Evolutionary conservation across 2,797 vertebrate genomes (phyloP).

Genomic region (Takifugu ocellatus): DNA sequence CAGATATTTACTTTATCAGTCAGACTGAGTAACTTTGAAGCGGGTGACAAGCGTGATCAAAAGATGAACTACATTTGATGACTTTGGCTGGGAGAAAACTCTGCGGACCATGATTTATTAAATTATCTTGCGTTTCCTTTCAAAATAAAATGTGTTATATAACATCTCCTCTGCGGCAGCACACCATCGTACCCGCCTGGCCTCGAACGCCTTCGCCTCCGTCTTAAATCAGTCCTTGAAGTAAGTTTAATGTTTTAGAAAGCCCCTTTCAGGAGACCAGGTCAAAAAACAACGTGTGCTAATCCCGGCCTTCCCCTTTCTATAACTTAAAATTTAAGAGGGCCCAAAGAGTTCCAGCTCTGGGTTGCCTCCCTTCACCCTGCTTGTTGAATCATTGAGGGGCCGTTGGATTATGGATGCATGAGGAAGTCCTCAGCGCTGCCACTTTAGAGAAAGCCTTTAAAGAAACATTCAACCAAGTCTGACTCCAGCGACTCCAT

Average conservation of each 20-base stretch:
- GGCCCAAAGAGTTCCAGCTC: conserved; percentile 49
- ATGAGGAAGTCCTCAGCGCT: conserved; percentile 65
- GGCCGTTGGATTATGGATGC: conserved; percentile 66
- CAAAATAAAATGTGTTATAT: conserved; percentile 28
- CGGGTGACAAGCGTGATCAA: conserved; percentile 33
- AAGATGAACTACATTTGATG: conserved; percentile 27
- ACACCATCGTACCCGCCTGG: not conserved
- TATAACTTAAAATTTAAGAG: conserved; percentile 58
- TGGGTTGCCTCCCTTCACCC: conserved; percentile 38
- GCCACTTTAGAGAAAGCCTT: conserved; percentile 54
- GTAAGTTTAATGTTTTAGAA: conserved; percentile 9
- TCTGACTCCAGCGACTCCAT: conserved; percentile 30
- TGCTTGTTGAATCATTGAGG: conserved; percentile 69
- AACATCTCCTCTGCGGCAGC: conserved; percentile 20
- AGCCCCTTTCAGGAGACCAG: conserved; percentile 9
- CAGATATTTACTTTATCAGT: conserved; percentile 45
- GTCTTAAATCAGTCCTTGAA: conserved; percentile 22
- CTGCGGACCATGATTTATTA: conserved; percentile 41
- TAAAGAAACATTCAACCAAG: conserved; percentile 43
- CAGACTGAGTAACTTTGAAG: conserved; percentile 38
- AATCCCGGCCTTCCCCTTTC: conserved; percentile 45
- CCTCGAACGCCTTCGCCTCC: conserved; percentile 1
- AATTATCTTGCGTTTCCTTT: conserved; percentile 36
- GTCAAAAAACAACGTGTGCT: conserved; percentile 23
- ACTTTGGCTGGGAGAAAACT: conserved; percentile 37